Evolutionary conservation across 2,888 invertebrate genomes (phyloP).

Genomic region (Clanis bilineata): DNA sequence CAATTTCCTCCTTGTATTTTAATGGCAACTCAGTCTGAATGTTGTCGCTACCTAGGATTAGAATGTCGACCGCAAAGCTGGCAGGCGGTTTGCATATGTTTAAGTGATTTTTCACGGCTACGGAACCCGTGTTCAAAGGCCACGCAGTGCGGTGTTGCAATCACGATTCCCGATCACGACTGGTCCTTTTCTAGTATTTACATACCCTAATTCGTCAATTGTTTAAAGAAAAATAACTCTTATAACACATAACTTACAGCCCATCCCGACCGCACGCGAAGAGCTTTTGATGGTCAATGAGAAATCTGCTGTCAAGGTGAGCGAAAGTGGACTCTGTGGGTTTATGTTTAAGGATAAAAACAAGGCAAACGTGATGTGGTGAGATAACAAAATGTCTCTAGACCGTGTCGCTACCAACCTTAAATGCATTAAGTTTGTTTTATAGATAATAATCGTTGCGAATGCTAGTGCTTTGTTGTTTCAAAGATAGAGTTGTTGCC

Average conservation of each 20-base stretch:
- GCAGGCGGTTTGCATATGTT: slow-evolving; percentile 76
- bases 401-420: slow-evolving; percentile 80
- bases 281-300: slow-evolving; percentile 28
- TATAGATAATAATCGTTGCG: slow-evolving; percentile 80
- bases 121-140: slow-evolving; percentile 78
- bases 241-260: slow-evolving; percentile 39
- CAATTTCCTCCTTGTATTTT: background rate
- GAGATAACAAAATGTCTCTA: slow-evolving; percentile 70
- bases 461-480: slow-evolving; percentile 74
- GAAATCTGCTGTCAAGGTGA: slow-evolving; percentile 33
- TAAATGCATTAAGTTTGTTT: slow-evolving; percentile 81
- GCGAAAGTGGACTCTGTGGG: slow-evolving; percentile 47
- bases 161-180: slow-evolving; percentile 81
- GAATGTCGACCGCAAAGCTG: slow-evolving; percentile 57
- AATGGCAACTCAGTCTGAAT: slow-evolving; percentile 1
- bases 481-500: slow-evolving; percentile 78
- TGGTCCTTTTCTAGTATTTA: slow-evolving; percentile 65
- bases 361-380: slow-evolving; percentile 41
- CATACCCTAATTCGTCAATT: slow-evolving; percentile 43
- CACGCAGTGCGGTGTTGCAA: slow-evolving; percentile 79
- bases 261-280: slow-evolving; percentile 30
- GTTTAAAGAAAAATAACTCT: slow-evolving; percentile 41
- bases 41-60: slow-evolving; percentile 61
- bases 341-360: slow-evolving; percentile 34
- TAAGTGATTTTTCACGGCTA: slow-evolving; percentile 81